phyloP scores from a whole-genome alignment of 2,888 invertebrate species.

The Nebria brevicollis region DNA sequence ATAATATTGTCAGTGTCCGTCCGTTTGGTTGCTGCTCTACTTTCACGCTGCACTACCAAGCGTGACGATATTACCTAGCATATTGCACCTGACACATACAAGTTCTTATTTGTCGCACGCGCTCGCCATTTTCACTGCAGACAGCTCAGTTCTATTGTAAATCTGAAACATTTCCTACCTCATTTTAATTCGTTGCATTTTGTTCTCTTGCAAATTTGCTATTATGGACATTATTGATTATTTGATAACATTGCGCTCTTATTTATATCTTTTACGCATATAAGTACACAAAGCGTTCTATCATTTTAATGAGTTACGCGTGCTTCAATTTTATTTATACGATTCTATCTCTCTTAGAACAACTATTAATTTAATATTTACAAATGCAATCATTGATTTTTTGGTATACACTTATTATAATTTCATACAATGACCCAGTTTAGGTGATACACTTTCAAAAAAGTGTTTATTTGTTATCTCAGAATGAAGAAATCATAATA shows the following conservation, averaged over 20 bases:
- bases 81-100: neutral
- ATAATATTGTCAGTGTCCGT: neutral
- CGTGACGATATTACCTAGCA: neutral
- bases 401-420: neutral
- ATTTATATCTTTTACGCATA: too few relatives aligned
- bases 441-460: slow-evolving; percentile 30
- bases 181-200: neutral
- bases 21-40: neutral
- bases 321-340: too few relatives aligned
- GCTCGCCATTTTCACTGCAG: neutral
- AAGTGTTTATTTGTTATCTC: slow-evolving; percentile 24
- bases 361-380: neutral
- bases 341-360: too few relatives aligned
- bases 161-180: too few relatives aligned
- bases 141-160: too few relatives aligned
- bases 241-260: too few relatives aligned
- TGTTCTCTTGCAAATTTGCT: neutral
- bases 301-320: too few relatives aligned
- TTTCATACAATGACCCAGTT: slow-evolving; percentile 25
- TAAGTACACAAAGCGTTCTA: too few relatives aligned
- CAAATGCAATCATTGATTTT: neutral
- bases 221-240: neutral
- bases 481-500: neutral
- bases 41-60: neutral
- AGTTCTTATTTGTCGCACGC: neutral